A percentile compares a stretch with the other conserved stretches of the same genome.
phyloP scores from a whole-genome alignment of 2,113 vertebrate genomes.

The Rhinopomastus cyanomelas region DNA sequence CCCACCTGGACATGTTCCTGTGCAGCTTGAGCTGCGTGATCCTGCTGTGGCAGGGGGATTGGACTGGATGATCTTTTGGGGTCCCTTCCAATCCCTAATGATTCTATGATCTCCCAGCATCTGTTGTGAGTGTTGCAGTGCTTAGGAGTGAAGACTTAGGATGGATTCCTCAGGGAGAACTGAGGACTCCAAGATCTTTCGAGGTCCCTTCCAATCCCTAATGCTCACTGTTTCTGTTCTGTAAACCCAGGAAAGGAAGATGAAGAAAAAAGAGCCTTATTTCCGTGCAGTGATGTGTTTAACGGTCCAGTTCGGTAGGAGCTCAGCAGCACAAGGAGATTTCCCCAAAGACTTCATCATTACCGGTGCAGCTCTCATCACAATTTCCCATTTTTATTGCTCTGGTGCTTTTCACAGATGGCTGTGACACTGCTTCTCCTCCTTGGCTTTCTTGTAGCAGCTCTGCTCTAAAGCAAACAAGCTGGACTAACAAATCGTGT shows the following conservation, averaged over 20 bases:
- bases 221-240: no score
- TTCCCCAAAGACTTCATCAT: not conserved
- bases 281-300: slow-evolving; percentile 15
- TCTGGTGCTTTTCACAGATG: slow-evolving; percentile 52
- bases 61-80: no score
- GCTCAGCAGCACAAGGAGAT: slow-evolving; percentile 30
- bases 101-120: no score
- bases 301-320: slow-evolving; percentile 44
- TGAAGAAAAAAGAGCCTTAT: not conserved
- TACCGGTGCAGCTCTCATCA: slow-evolving; percentile 51
- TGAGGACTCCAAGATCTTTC: no score
- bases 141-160: not conserved
- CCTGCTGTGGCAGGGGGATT: no score
- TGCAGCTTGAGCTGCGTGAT: no score
- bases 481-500: slow-evolving; percentile 56
- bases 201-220: no score
- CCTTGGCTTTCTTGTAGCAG: slow-evolving; percentile 45
- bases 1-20: no score
- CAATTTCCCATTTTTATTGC: slow-evolving; percentile 54
- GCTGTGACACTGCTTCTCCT: slow-evolving; percentile 45
- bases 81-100: no score
- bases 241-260: not conserved
- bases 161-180: not conserved
- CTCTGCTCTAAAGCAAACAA: slow-evolving; percentile 59
- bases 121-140: not conserved